phyloP scores from a whole-genome alignment of 2,888 invertebrate genomes.

The Hirtodrosophila confusa region DNA sequence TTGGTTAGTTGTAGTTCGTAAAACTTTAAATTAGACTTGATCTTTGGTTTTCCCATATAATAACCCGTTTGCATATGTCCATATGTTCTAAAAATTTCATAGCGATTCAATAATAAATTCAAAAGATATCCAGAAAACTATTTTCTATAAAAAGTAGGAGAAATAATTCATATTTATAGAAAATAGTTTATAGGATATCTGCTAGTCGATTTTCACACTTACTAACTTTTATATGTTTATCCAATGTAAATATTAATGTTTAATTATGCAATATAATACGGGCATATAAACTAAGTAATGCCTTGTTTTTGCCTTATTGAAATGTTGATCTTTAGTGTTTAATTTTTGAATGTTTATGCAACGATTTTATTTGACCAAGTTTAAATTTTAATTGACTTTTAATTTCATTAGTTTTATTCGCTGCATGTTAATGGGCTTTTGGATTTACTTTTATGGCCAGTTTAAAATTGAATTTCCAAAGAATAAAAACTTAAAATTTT shows the following conservation, averaged over 20 bases:
- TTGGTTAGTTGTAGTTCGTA: too few species aligned
- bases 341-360: conserved; percentile 42
- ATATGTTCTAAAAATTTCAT: too few species aligned
- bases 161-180: too few species aligned
- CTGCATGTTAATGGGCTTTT: conserved; percentile 47
- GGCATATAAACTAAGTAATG: conserved; percentile 24
- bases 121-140: too few species aligned
- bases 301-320: conserved; percentile 16
- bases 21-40: too few species aligned
- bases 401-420: conserved; percentile 63
- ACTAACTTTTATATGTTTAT: not conserved
- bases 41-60: too few species aligned
- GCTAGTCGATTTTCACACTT: not conserved
- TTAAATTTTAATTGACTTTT: conserved; percentile 67
- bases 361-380: conserved; percentile 38
- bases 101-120: too few species aligned
- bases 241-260: conserved; percentile 55
- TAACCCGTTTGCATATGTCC: too few species aligned
- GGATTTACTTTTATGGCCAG: conserved; percentile 23
- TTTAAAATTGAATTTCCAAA: conserved; percentile 8
- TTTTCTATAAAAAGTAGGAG: too few species aligned
- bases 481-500: conserved; percentile 2
- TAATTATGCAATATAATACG: conserved; percentile 47
- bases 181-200: conserved; percentile 19
- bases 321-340: conserved; percentile 24